Conservation (phyloP, 2,113 vertebrate genomes). For the Quiscalus mexicanus region DNA sequence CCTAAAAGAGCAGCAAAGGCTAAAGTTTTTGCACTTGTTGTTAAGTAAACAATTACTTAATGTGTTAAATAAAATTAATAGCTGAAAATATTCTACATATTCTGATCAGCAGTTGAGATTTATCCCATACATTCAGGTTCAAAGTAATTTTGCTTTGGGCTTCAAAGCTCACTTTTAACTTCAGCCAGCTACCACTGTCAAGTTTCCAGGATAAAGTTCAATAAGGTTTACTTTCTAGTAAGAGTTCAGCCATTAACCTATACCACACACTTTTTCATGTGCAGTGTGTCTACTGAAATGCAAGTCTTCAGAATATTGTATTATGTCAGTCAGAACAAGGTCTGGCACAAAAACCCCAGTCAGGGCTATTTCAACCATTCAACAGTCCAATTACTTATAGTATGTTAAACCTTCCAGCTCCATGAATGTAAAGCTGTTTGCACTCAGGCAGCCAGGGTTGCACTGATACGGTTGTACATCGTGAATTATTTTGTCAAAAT, state of each 20-base stretch:
- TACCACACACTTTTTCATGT: not conserved
- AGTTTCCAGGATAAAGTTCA: constrained; percentile 41
- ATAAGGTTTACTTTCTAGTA: not conserved
- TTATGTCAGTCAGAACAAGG: not conserved
- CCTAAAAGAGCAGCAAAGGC: not conserved
- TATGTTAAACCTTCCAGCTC: not conserved
- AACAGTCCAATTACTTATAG: constrained; percentile 1
- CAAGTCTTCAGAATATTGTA: not conserved
- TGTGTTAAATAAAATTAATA: constrained; percentile 3
- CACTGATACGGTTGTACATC: not conserved
- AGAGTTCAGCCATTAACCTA: not conserved
- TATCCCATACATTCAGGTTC: not conserved
- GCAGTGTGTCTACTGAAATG: not conserved
- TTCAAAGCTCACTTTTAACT: constrained; percentile 47
- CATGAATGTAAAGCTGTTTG: not conserved
- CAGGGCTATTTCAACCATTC: not conserved
- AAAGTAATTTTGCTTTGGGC: constrained; percentile 42
- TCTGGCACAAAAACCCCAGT: not conserved
- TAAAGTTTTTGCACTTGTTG: not conserved
- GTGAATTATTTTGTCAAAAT: constrained; percentile 29
- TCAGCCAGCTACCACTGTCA: constrained; percentile 25
- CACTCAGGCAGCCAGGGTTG: constrained; percentile 6
- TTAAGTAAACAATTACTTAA: not conserved
- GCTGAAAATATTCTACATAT: not conserved
- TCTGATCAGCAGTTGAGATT: constrained; percentile 20